Conservation (phyloP, 2,797 vertebrate genomes). For the Scarus forsteni region DNA sequence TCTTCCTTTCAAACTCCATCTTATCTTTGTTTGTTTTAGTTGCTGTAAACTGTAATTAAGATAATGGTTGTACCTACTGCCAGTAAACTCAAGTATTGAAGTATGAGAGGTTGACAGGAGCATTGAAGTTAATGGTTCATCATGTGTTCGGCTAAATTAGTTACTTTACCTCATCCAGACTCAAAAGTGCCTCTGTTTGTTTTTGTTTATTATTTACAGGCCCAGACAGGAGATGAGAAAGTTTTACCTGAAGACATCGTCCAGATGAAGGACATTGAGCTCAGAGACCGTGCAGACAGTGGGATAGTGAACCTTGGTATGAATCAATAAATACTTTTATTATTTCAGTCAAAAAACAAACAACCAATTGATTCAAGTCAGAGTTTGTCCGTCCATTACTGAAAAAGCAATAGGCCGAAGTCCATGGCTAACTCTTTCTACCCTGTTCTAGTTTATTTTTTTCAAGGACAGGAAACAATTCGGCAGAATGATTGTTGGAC, state of each 20-base stretch:
- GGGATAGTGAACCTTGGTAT: conserved; percentile 81
- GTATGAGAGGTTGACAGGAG: conserved; percentile 1
- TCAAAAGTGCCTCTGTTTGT: conserved; percentile 3
- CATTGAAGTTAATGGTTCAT: background rate
- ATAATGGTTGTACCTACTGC: background rate
- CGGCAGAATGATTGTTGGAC: no score
- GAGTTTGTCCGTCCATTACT: no score
- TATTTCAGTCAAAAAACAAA: background rate
- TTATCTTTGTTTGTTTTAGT: background rate
- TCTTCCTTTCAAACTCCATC: no score
- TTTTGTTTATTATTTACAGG: conserved; percentile 42
- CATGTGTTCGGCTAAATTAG: background rate
- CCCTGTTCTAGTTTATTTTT: no score
- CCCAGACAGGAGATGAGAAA: conserved; percentile 45
- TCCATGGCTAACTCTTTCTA: no score
- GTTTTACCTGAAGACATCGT: conserved; percentile 5
- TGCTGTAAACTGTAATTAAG: background rate
- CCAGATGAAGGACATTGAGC: conserved; percentile 16
- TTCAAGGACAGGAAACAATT: no score
- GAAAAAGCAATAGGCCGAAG: no score
- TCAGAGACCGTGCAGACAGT: conserved; percentile 15
- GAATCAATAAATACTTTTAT: background rate
- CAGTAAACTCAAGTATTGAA: background rate
- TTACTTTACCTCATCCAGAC: background rate
- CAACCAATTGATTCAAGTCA: no score